Base-by-base conservation (phyloP, 2,888 invertebrate species). In the Diachrysia chrysitis region DNA sequence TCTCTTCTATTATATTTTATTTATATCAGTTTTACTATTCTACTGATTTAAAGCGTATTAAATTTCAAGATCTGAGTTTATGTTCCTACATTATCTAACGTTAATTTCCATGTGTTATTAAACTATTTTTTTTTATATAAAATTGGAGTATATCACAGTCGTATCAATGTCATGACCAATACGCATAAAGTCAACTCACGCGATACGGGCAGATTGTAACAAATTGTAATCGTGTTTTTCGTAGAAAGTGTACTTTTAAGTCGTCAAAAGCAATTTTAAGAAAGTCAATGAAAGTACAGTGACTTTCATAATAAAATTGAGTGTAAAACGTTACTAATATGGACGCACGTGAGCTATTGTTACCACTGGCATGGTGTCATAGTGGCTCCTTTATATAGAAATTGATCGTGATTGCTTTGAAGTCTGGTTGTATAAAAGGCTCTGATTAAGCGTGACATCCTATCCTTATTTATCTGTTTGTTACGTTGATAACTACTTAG, bases 281-380 rank as follows among this genome's bases (percentile, higher is more conserved):
- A 79, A 79, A 76, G 70, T 9, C 25, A 68, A 76, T 23, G 71
- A 79, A 78, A 76, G 80, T 68, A 7, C 53, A 16, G 16, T 61
- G 46, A 65, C 70, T 79, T 79, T 79, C 65, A 78, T 69, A 68
- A 42, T 59, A 12, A 53, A 73, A 71, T 76, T 60, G 63, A 62
- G 62, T 48, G 48, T 46, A 70, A 73, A 72, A 68, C 69, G 76
- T 79, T 62, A 78, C 74, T 78, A 75, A 75, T 75, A 64, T 64
- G 14, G 9, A 57, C 25, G 53, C 60, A 69, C 69, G 78, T 69
- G 70, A 58, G 12, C 63, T 64, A 53, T 75, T 78, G 58, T 77
- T 21, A 60, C 29, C 7, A 32, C 21, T n/a, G 46, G 21, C 32
- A n/a, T 35, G 14, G 42, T 58, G 56, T 17, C 1, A 19, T 19